Evolutionary conservation across 2,888 invertebrate genomes (phyloP), one percentile per base, ranked within the genome.

Genomic region (Yponomeuta sedellus): DNA sequence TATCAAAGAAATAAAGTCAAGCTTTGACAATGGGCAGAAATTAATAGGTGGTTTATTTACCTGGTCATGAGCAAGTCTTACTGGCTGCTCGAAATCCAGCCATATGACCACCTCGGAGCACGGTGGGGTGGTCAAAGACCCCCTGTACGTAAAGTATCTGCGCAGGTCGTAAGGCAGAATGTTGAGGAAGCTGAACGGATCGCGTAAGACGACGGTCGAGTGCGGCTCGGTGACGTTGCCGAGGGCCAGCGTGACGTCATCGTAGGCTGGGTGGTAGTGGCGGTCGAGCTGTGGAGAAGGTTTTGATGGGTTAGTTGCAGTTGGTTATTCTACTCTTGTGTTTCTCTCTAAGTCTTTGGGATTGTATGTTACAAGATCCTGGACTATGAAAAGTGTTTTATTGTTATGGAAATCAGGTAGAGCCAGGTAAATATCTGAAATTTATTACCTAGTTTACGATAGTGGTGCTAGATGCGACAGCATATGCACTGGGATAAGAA

Each of bases 121-220:
- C 0, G 97, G 97, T 2, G 97, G 97, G 2, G 97, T 97, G 4
- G 97, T 97, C 71, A 97, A 81, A 0, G 97, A 97, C 0, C 97
- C 97, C 61, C 92, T 92, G 80, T 97, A 97, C 0, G 96, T 97
- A 89, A 95, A 97, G 85, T 96, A 97, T 57, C 93, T 84, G 56
- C 92, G 79, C 68, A 93, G 81, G 75, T 93, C 90, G 62, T 83
- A 80, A 0, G 89, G 92, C 67, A 94, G 74, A 61, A 94, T 91
- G 66, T 92, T 86, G n/a, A 85, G 81, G 72, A 94, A 85, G 0
- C 92, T 88, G 71, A 93, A 88, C 0, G 92, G 89, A 12, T 89
- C 75, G 34, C 78, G 73, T 78, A 95, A 88, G 16, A 82, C 75
- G 0, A 88, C 84, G 25, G 87, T 85, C 0, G 89, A 80, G 70